Percentiles rank a stretch among this genome's conserved stretches.
phyloP scores from a whole-genome alignment of 2,888 invertebrate species.

The Eristalis tenax region DNA sequence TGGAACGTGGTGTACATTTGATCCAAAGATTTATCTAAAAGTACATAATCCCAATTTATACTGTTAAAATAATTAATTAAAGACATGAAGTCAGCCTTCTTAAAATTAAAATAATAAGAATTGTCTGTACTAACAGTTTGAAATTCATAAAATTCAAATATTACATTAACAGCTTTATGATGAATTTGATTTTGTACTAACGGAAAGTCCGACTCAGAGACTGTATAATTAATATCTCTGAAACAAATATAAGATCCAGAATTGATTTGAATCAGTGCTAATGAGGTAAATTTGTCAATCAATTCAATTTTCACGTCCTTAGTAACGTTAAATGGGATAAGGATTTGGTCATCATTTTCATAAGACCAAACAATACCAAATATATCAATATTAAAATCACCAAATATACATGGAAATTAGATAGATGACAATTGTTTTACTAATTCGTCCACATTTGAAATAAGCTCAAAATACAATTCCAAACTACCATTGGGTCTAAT shows the following conservation, averaged over 20 bases:
- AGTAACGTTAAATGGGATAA: no score
- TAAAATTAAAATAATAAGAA: background rate
- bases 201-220: constrained; percentile 10
- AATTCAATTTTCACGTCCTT: no score
- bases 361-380: no score
- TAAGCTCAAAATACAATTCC: constrained; percentile 7
- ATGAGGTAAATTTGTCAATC: no score
- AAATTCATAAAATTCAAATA: background rate
- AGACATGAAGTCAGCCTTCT: constrained; percentile 10
- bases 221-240: constrained; percentile 1
- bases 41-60: background rate
- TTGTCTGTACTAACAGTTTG: background rate
- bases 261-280: no score
- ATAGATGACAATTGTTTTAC: no score
- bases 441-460: background rate
- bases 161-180: constrained; percentile 12
- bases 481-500: background rate
- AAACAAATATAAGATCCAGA: no score
- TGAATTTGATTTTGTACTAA: constrained; percentile 21
- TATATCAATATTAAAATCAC: no score
- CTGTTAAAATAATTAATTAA: constrained; percentile 2
- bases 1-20: no score
- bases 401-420: no score
- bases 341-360: no score
- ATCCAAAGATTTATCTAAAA: no score